Conservation (phyloP, 2,888 invertebrate genomes). For the Hyalella azteca region DNA sequence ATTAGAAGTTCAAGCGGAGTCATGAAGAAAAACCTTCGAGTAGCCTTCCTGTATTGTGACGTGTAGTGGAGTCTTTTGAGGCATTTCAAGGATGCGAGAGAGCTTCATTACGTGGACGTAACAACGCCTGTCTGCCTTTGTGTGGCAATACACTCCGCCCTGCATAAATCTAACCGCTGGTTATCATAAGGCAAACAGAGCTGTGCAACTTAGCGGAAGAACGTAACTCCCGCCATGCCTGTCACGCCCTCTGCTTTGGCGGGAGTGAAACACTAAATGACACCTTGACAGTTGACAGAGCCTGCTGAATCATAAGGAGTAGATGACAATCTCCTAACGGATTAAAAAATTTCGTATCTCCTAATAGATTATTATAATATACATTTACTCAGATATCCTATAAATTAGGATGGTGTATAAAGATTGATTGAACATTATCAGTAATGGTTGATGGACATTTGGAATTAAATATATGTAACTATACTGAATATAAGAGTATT, state of each 20-base stretch:
- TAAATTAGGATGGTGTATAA: background rate
- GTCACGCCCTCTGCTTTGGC: background rate
- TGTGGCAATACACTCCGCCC: constrained; percentile 25
- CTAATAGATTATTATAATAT: background rate
- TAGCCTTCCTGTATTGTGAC: too few species aligned
- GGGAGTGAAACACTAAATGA: background rate
- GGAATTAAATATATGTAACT: too few species aligned
- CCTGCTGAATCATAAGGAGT: too few species aligned
- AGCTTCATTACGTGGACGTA: too few species aligned
- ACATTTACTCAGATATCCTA: background rate
- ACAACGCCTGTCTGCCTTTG: background rate
- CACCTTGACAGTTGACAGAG: background rate
- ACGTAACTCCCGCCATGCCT: background rate
- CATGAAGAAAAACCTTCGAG: too few species aligned
- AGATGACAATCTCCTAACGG: too few species aligned
- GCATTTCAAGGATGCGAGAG: background rate
- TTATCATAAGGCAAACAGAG: constrained; percentile 2
- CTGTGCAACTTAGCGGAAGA: background rate
- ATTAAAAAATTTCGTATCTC: background rate
- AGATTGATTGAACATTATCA: background rate
- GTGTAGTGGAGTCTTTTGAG: too few species aligned
- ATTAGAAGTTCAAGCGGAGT: too few species aligned
- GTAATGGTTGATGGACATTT: background rate
- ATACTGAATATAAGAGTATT: too few species aligned
- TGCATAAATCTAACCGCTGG: constrained; percentile 14